A percentile compares a stretch with the other conserved stretches of the same genome.
phyloP scores from a whole-genome alignment of 2,797 vertebrate genomes.

The Halcyon chelicuti region DNA sequence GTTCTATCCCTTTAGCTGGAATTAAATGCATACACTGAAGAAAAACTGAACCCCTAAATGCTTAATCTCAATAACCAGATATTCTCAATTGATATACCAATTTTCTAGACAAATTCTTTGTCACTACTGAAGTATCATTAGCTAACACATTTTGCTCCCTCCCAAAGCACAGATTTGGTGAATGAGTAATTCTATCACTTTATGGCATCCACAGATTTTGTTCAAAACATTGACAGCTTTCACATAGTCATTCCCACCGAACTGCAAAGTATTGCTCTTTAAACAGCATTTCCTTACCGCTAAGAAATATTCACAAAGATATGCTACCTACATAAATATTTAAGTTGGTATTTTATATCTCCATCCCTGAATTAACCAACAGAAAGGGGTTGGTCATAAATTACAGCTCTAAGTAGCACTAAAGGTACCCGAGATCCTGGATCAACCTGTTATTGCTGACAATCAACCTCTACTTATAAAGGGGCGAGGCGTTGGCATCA shows the following conservation, averaged over 20 bases:
- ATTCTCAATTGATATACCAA: background rate
- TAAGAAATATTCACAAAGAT: conserved; percentile 2
- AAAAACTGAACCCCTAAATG: background rate
- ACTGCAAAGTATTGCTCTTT: conserved; percentile 43
- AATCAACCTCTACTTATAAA: background rate
- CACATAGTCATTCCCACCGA: conserved; percentile 51
- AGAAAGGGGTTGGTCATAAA: background rate
- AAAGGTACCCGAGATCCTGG: background rate
- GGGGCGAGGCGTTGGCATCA: background rate
- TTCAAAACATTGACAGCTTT: conserved; percentile 68
- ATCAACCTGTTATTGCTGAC: background rate
- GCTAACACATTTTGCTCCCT: conserved; percentile 34
- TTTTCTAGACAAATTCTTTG: conserved; percentile 43
- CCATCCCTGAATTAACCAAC: background rate
- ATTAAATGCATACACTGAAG: background rate
- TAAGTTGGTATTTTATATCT: conserved; percentile 27
- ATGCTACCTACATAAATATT: conserved; percentile 60
- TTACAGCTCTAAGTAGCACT: background rate
- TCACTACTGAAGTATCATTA: conserved; percentile 27
- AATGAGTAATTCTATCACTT: conserved; percentile 66
- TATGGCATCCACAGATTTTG: conserved; percentile 60
- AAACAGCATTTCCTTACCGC: conserved; percentile 27
- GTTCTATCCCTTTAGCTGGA: background rate
- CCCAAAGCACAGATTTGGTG: conserved; percentile 49
- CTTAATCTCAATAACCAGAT: background rate